A percentile compares a stretch with the other conserved stretches of the same genome.
Conservation (phyloP, 2,888 invertebrate species). For the Cryptus armator region DNA sequence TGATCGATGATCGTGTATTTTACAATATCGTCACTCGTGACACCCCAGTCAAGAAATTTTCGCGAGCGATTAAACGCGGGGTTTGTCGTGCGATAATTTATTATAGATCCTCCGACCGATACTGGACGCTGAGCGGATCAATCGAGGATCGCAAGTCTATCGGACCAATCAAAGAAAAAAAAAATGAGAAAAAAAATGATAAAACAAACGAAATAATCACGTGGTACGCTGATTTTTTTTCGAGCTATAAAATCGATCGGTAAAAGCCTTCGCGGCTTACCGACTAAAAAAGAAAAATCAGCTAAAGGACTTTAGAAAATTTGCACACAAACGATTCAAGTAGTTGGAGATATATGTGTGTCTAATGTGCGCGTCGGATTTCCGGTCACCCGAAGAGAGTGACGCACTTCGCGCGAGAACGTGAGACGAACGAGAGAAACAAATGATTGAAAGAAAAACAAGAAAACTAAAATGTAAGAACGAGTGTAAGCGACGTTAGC, state of each 20-base stretch:
- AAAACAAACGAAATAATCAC: background rate
- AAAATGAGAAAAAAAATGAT: background rate
- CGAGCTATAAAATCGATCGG: conserved; percentile 18
- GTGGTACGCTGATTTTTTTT: conserved; percentile 14
- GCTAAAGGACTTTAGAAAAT: conserved; percentile 26
- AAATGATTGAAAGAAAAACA: conserved; percentile 17
- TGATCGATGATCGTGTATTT: conserved; percentile 32
- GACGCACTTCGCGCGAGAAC: conserved; percentile 32
- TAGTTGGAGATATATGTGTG: conserved; percentile 15
- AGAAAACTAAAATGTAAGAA: conserved; percentile 10
- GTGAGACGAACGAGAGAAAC: conserved; percentile 3
- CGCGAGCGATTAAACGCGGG: conserved; percentile 7
- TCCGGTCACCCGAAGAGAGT: conserved; percentile 38
- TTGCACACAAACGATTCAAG: conserved; percentile 17
- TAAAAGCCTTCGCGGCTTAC: background rate
- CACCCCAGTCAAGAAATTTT: conserved; percentile 51
- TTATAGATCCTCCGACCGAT: conserved; percentile 29
- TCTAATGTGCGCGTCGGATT: conserved; percentile 41
- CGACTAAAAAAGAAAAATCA: background rate
- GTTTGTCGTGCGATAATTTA: conserved; percentile 31
- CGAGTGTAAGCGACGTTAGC: conserved; percentile 13
- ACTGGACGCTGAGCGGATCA: conserved; percentile 17
- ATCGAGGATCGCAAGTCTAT: conserved; percentile 35
- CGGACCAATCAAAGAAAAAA: conserved; percentile 34
- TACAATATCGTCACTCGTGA: conserved; percentile 53